Evolutionary conservation across 2,888 invertebrate genomes (phyloP), one percentile per base, ranked within the genome.

Genomic region (Ligdia adustata): DNA sequence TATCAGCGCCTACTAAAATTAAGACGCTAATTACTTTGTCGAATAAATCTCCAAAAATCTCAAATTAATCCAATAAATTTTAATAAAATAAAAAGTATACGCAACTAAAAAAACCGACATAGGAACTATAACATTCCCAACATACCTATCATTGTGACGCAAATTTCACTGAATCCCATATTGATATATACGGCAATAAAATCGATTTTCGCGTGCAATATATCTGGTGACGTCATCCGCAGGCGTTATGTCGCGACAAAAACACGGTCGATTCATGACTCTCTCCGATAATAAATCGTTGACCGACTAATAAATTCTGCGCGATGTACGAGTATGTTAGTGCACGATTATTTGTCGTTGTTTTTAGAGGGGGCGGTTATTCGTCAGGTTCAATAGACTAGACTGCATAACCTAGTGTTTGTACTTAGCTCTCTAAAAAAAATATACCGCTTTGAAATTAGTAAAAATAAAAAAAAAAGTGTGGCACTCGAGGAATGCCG

Each of bases 131-230:
- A 5, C 22, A 34, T 13, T 22, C 11, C 22, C 29, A 1, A 3
- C 14, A 13, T 4, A 1, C 12, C 16, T 22, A 29, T 24, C 24
- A 35, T 12, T 15, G 4, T 9, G 26, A 9, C 13, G 24, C 35
- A 40, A 47, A 64, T 65, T 63, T 59, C 64, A 66, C 66, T 65
- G 62, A 65, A 66, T 64, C 26, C 62, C 63, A 62, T 49, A 66
- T 70, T 70, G 70, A 74, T 74, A 70, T 72, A 72, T 74, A 66
- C 57, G 54, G 52, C 72, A 65, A 70, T 72, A 69, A 70, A 72
- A 60, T 32, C 57, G 57, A 58, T 52, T 55, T 54, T 26, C 48
- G 45, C 18, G 41, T 27, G 46, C 58, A 56, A 66, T 73, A 71
- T 71, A 66, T 73, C 50, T 66, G 51, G 49, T 66, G 65, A 66